Conservation (phyloP, 2,113 vertebrate species). For the Saccopteryx bilineata region DNA sequence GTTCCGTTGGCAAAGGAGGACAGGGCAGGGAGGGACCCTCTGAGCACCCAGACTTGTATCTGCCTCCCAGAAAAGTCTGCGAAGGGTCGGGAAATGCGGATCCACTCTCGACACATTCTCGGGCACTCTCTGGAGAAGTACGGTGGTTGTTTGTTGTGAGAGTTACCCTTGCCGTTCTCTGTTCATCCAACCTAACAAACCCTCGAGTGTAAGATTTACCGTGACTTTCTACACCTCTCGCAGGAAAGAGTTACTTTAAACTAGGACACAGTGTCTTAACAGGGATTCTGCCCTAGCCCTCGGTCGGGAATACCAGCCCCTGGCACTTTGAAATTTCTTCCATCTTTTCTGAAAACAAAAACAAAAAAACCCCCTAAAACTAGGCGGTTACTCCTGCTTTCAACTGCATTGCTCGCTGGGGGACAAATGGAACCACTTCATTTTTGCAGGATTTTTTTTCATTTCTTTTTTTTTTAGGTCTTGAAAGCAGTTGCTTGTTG, state of each 20-base stretch:
- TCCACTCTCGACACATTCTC: neutral
- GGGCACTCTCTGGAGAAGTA: neutral
- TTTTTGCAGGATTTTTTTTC: neutral
- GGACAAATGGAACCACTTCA: neutral
- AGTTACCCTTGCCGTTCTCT: neutral
- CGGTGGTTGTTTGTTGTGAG: neutral
- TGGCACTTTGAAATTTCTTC: neutral
- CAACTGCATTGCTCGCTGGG: neutral
- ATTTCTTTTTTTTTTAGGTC: neutral
- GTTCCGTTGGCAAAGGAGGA: neutral
- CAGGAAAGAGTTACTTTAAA: slow-evolving; percentile 20
- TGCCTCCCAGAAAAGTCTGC: neutral
- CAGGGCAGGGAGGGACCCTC: neutral
- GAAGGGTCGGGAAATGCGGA: neutral
- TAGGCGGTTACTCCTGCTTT: neutral
- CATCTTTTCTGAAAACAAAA: neutral
- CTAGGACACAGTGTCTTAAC: neutral
- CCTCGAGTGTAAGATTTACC: neutral
- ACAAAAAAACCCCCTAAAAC: neutral
- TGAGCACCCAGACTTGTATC: neutral
- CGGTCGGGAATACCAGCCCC: neutral
- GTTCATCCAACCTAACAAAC: neutral
- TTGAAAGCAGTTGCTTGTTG: slow-evolving; percentile 24
- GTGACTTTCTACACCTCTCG: neutral
- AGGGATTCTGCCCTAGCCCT: neutral